Base-by-base conservation (phyloP, 2,888 invertebrate genomes). In the Parnassius orleans region DNA sequence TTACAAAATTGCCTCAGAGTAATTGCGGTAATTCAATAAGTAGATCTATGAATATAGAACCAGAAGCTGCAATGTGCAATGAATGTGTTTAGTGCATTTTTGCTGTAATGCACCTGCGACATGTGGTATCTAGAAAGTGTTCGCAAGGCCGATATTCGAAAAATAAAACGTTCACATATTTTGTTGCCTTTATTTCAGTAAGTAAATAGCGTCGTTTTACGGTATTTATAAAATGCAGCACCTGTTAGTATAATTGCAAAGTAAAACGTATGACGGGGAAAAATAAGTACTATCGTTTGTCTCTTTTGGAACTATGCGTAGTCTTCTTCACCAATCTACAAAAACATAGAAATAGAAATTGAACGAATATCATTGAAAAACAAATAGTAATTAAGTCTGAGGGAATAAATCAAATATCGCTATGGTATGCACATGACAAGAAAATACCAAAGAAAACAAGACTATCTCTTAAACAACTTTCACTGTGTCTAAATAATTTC, bases 401-500 rank as follows among this genome's bases (percentile, higher is more conserved):
- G 7, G 33, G 0, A 33, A 33, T 33, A 33, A 33, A 33, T 5
- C 33, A 33, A 48, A 48, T 10, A 51, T 19, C 11, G 24, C 10
- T n/a, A 51, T 14, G 41, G 47, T 33, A 7, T 43, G 24, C 11
- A 43, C n/a, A 24, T 7, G 33, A 7, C 33, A 33, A 7, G 33
- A 33, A 33, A 33, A 33, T 33, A 33, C 33, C 11, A 55, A 55
- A 50, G 14, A 33, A 33, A 50, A 50, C 44, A 55, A 24, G 50
- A 54, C 12, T 46, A 53, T 61, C 10, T 47, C 47, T 64, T 48
- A 53, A 59, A n/a, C 55, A 55, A 46, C 63, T 60, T 60, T 60
- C 60, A 42, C 56, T 19, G n/a, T 7, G 47, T 42, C 42, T 55
- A 59, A 57, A 62, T 54, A 60, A 54, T 57, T 41, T 56, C 46